phyloP scores from a whole-genome alignment of 1,140 invertebrate genomes.

The Drosophila subpulchrella region DNA sequence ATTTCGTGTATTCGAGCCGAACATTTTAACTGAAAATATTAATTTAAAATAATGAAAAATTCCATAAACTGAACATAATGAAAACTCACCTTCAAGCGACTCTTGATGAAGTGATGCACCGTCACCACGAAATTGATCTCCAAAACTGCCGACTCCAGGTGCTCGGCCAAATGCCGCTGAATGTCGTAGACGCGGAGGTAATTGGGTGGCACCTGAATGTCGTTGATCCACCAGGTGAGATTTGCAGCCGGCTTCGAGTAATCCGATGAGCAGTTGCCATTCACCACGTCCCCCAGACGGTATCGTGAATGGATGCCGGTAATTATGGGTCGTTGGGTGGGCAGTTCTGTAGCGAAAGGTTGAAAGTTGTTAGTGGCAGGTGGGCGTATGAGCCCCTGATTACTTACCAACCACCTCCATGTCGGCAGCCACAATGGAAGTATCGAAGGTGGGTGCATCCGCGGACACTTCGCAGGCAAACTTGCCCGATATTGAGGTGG shows the following conservation, averaged over 20 bases:
- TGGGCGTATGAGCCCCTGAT: neutral
- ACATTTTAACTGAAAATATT: slow-evolving; percentile 67
- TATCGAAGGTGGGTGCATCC: slow-evolving; percentile 93
- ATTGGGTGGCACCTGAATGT: slow-evolving; percentile 85
- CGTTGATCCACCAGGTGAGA: slow-evolving; percentile 94
- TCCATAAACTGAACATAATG: neutral
- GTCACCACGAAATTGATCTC: slow-evolving; percentile 86
- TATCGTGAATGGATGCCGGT: slow-evolving; percentile 89
- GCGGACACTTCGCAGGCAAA: slow-evolving; percentile 93
- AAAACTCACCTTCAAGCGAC: slow-evolving; percentile 85
- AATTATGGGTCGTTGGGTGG: slow-evolving; percentile 88
- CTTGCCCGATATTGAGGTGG: slow-evolving; percentile 87
- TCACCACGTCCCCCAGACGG: slow-evolving; percentile 88
- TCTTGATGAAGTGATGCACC: slow-evolving; percentile 85
- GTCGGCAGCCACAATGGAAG: slow-evolving; percentile 88
- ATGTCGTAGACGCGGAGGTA: slow-evolving; percentile 71
- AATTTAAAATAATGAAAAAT: neutral
- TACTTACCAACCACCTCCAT: slow-evolving; percentile 91
- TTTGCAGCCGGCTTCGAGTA: slow-evolving; percentile 92
- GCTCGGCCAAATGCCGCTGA: slow-evolving; percentile 71
- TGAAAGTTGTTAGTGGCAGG: neutral
- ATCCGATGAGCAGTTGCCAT: slow-evolving; percentile 90
- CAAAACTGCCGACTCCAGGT: slow-evolving; percentile 73
- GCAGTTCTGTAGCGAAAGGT: slow-evolving; percentile 87
- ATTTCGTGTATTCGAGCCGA: slow-evolving; percentile 80